Conservation (phyloP, 2,888 invertebrate genomes). For the Drosophila recens region DNA sequence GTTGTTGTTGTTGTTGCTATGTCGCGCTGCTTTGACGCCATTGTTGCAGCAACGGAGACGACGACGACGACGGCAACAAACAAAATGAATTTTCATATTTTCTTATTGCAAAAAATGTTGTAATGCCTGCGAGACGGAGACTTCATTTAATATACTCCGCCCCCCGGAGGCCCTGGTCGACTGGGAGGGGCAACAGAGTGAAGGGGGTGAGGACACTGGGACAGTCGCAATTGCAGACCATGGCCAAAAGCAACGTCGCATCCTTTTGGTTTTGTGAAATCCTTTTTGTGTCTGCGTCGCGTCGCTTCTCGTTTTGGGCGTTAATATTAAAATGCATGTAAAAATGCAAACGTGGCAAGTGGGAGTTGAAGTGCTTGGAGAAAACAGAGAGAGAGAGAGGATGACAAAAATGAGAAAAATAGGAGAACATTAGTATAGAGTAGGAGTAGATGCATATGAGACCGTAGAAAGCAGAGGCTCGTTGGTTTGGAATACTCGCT, state of each 20-base stretch:
- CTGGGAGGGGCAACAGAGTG: constrained; percentile 1
- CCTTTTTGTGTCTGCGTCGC: constrained; percentile 73
- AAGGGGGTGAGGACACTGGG: constrained; percentile 15
- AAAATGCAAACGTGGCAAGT: constrained; percentile 67
- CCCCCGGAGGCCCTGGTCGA: constrained; percentile 37
- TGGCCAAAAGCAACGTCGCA: constrained; percentile 76
- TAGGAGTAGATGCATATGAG: constrained; percentile 28
- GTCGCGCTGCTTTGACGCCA: constrained; percentile 72
- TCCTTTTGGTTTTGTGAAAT: constrained; percentile 71
- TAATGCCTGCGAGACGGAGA: constrained; percentile 58
- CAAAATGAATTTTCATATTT: constrained; percentile 79
- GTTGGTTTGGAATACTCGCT: constrained; percentile 10
- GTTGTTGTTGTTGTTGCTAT: constrained; percentile 31
- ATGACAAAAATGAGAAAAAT: background rate
- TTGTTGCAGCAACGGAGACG: constrained; percentile 68
- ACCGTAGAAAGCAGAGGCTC: constrained; percentile 7
- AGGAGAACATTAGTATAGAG: background rate
- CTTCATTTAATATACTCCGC: constrained; percentile 74
- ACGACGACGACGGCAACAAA: constrained; percentile 39
- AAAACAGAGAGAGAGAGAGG: too few relatives aligned
- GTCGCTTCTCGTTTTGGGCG: constrained; percentile 70
- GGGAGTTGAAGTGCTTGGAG: constrained; percentile 17
- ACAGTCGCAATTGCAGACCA: constrained; percentile 71
- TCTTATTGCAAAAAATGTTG: constrained; percentile 56
- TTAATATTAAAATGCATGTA: constrained; percentile 78